Percentiles rank a stretch among this genome's conserved stretches.
Evolutionary conservation across 2,888 invertebrate genomes (phyloP).

Genomic region (Ennomos erosarius): DNA sequence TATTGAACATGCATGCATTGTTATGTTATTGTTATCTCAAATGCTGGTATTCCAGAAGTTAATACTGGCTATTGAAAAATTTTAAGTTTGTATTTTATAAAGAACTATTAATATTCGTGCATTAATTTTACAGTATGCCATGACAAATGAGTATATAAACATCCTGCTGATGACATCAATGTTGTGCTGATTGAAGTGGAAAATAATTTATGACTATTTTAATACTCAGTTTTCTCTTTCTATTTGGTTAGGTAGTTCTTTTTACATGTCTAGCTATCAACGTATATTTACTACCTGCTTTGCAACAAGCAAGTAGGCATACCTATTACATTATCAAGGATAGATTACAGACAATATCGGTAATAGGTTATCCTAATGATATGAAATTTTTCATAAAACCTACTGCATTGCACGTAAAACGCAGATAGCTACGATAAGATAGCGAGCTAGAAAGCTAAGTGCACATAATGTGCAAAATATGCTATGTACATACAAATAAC

Average conservation of each 20-base stretch:
- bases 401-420: slow-evolving; percentile 43
- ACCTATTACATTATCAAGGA: slow-evolving; percentile 33
- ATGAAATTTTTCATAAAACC: slow-evolving; percentile 35
- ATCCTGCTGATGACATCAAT: too few species aligned
- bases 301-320: slow-evolving; percentile 1
- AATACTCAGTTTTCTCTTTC: slow-evolving; percentile 5
- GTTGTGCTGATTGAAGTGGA: too few species aligned
- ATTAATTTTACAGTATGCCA: too few species aligned
- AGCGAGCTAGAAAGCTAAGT: slow-evolving; percentile 47
- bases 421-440: slow-evolving; percentile 51
- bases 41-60: too few species aligned
- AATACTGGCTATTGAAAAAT: too few species aligned
- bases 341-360: slow-evolving; percentile 40
- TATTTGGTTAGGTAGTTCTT: slow-evolving; percentile 8
- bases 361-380: slow-evolving; percentile 31
- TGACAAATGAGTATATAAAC: too few species aligned
- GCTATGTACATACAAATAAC: slow-evolving; percentile 37
- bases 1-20: too few species aligned
- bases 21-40: too few species aligned
- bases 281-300: slow-evolving; percentile 2
- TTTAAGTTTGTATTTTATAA: too few species aligned
- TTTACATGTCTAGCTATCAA: slow-evolving; percentile 7
- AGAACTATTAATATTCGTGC: too few species aligned
- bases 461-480: slow-evolving; percentile 37
- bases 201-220: too few species aligned